Evolutionary conservation across 2,113 vertebrate genomes (phyloP).

Genomic region (Megaceryle torquata): DNA sequence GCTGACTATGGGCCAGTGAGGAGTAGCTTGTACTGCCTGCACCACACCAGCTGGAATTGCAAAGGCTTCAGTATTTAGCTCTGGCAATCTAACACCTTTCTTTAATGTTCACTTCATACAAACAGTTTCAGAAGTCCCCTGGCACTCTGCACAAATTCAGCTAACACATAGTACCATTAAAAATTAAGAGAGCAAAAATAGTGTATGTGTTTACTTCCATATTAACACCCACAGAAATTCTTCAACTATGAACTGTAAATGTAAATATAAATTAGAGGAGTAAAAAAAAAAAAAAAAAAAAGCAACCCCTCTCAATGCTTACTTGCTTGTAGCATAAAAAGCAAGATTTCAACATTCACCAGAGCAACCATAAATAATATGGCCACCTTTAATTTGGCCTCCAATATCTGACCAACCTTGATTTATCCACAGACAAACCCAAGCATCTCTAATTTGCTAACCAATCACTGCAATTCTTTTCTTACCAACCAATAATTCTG

Average conservation of each 20-base stretch:
- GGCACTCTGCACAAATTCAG: neutral
- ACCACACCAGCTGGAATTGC: neutral
- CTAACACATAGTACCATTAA: neutral
- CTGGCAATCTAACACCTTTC: neutral
- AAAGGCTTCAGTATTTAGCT: neutral
- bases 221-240: neutral
- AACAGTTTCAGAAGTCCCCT: neutral
- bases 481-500: conserved; percentile 82
- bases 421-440: conserved; percentile 76
- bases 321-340: conserved; percentile 20
- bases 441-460: conserved; percentile 77
- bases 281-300: neutral
- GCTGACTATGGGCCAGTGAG: neutral
- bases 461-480: conserved; percentile 74
- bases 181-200: neutral
- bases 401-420: conserved; percentile 68
- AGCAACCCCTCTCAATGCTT: neutral
- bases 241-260: neutral
- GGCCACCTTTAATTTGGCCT: conserved; percentile 75
- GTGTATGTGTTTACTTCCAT: neutral
- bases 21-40: neutral
- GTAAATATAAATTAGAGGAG: neutral
- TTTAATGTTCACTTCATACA: neutral
- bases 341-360: conserved; percentile 32
- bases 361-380: conserved; percentile 70